These are phyloP conservation scores for Malurus alboscapulatus DNA, from an alignment of 2,113 vertebrate species.

Conservation along the genomic window DNA sequence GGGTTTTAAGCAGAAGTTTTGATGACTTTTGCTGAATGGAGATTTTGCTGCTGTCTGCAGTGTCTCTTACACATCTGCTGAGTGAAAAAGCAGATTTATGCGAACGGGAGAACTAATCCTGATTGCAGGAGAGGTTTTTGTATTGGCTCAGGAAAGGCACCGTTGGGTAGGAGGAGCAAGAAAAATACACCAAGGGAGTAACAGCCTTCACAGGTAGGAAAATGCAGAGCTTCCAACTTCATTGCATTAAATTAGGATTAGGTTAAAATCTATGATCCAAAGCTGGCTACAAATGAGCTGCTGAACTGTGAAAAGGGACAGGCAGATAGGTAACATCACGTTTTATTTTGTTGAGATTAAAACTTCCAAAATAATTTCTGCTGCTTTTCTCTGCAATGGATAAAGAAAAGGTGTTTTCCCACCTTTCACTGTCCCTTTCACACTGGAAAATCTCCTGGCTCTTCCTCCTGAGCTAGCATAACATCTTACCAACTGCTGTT, in stretches of 20 bases:
- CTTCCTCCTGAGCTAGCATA: background rate
- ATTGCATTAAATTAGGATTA: background rate
- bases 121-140: background rate
- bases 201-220: background rate
- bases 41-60: background rate
- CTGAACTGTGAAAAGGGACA: background rate
- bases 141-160: background rate
- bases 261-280: background rate
- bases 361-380: background rate
- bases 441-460: background rate
- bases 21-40: background rate
- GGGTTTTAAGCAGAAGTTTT: background rate
- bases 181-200: background rate
- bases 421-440: background rate
- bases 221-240: fast-evolving
- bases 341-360: background rate
- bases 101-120: background rate
- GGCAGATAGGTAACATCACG: fast-evolving
- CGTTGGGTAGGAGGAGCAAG: background rate
- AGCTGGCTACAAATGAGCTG: background rate
- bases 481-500: background rate
- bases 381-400: background rate
- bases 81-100: background rate
- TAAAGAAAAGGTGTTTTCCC: background rate
- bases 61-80: background rate